Conservation (phyloP, 2,113 vertebrate species). For the Pterocles burchelli region DNA sequence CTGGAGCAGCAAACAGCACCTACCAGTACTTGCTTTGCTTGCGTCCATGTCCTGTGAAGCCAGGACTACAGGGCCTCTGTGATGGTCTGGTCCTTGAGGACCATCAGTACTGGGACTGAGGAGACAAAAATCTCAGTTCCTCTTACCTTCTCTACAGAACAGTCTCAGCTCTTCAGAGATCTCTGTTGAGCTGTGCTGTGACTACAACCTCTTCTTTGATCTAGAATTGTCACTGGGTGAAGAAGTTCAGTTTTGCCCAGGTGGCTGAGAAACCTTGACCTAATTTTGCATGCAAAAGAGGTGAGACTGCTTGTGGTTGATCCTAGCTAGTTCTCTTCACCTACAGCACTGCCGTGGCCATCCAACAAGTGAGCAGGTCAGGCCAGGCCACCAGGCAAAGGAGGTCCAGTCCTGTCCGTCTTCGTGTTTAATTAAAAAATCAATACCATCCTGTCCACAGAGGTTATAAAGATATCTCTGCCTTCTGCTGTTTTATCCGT, state of each 20-base stretch:
- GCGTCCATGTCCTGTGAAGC: not conserved
- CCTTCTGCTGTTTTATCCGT: not conserved
- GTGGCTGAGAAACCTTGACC: not conserved
- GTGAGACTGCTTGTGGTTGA: not conserved
- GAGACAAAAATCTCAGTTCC: not conserved
- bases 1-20: not conserved
- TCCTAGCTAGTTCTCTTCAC: not conserved
- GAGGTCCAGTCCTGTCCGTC: fast-evolving
- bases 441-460: not conserved
- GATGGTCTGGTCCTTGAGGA: not conserved
- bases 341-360: not conserved
- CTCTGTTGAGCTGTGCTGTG: not conserved
- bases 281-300: not conserved
- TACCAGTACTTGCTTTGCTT: not conserved
- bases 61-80: not conserved
- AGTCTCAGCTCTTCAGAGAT: not conserved
- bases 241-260: not conserved
- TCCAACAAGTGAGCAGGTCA: not conserved
- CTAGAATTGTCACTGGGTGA: not conserved
- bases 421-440: not conserved
- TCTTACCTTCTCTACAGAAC: not conserved
- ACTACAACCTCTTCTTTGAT: not conserved
- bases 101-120: not conserved
- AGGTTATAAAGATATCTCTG: not conserved
- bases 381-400: not conserved